phyloP scores from a whole-genome alignment of 2,113 vertebrate genomes.

The Lagenorhynchus albirostris region DNA sequence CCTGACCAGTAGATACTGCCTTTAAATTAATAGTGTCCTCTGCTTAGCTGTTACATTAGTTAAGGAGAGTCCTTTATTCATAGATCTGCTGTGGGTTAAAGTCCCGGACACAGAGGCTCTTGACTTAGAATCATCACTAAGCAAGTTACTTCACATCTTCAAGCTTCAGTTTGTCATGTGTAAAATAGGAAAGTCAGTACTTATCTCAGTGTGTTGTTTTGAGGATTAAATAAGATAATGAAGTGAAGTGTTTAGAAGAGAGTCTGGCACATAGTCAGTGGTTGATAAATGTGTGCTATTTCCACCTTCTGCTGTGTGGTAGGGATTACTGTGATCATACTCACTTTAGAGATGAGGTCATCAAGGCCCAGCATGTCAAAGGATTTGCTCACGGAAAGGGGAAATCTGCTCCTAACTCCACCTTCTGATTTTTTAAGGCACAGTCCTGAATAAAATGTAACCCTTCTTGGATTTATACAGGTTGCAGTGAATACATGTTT shows the following conservation, averaged over 20 bases:
- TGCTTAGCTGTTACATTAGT: not conserved
- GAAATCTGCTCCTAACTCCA: not conserved
- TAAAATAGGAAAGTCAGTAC: not conserved
- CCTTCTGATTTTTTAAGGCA: not conserved
- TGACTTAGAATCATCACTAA: not conserved
- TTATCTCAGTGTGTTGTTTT: not conserved
- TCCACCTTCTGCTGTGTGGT: not conserved
- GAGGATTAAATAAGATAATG: not conserved
- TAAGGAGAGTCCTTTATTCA: not conserved
- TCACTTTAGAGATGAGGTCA: not conserved
- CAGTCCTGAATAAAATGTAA: not conserved
- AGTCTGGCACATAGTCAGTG: not conserved
- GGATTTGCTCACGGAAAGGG: not conserved
- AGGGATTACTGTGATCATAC: not conserved
- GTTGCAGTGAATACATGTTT: not conserved
- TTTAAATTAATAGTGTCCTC: not conserved
- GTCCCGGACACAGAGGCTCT: not conserved
- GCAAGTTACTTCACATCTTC: not conserved
- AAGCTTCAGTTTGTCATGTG: not conserved
- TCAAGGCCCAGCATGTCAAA: not conserved
- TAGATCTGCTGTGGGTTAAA: not conserved
- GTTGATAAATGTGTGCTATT: not conserved
- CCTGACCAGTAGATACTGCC: not conserved
- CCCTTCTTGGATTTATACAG: not conserved
- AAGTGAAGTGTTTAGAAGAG: not conserved